Percentiles rank a stretch among this genome's conserved stretches.
Conservation (phyloP, 2,888 invertebrate species). For the Gortyna flavago region DNA sequence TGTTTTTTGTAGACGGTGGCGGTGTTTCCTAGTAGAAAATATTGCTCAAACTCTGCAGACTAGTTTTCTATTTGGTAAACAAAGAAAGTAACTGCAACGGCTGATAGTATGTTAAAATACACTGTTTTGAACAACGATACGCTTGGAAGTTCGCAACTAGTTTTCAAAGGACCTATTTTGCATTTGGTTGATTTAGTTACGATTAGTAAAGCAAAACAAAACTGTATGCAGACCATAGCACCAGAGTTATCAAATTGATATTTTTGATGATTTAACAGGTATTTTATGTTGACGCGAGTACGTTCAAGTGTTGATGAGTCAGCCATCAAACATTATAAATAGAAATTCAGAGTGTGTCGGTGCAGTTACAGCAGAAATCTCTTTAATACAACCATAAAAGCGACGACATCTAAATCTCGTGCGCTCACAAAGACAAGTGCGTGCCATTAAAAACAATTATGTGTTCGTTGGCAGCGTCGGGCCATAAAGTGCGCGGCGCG, state of each 20-base stretch:
- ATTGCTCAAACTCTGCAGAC: not conserved
- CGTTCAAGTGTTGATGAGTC: not conserved
- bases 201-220: not conserved
- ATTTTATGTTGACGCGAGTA: not conserved
- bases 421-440: constrained; percentile 56
- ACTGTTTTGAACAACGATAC: not conserved
- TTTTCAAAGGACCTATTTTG: not conserved
- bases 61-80: not conserved
- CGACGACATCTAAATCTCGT: constrained; percentile 35
- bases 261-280: not conserved
- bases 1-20: not conserved
- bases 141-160: not conserved
- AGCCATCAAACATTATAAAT: constrained; percentile 20
- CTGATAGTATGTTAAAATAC: not conserved
- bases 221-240: not conserved
- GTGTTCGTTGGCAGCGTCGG: constrained; percentile 61
- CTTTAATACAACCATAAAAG: constrained; percentile 31
- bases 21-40: not conserved
- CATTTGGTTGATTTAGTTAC: too few species aligned
- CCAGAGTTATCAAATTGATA: not conserved
- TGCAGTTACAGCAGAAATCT: constrained; percentile 18
- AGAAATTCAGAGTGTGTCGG: not conserved
- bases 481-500: constrained; percentile 57
- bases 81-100: not conserved
- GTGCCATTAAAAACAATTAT: constrained; percentile 65